These are phyloP conservation scores for Poicephalus gulielmi DNA, from an alignment of 2,113 vertebrate genomes.

Conservation along the genomic window DNA sequence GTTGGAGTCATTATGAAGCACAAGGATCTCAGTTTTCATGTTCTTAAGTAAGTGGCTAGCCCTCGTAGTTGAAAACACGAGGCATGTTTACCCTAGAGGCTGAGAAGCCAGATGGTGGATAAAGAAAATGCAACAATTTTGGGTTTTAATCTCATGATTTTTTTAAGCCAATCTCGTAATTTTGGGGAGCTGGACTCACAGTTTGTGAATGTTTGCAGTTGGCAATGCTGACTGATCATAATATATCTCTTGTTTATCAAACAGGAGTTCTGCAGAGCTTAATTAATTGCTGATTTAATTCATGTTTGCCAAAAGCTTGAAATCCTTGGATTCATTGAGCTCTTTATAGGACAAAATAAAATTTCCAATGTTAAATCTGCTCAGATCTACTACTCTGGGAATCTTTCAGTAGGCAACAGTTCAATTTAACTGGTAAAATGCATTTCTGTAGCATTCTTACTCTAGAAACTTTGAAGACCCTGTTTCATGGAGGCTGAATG, in stretches of 20 bases:
- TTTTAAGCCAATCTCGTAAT: conserved; percentile 64
- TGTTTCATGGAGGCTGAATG: not conserved
- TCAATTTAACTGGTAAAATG: not conserved
- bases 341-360: conserved; percentile 38
- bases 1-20: not conserved
- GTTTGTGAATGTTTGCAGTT: conserved; percentile 18
- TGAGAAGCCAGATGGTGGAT: conserved; percentile 64
- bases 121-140: conserved; percentile 64
- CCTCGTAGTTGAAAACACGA: conserved; percentile 38
- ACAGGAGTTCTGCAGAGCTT: not conserved
- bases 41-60: conserved; percentile 47
- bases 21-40: conserved; percentile 39
- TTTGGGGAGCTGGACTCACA: conserved; percentile 47
- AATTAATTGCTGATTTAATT: conserved; percentile 57
- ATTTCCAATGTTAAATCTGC: conserved; percentile 21
- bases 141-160: conserved; percentile 58
- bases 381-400: conserved; percentile 11
- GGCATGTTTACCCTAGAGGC: conserved; percentile 52
- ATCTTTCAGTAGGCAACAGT: not conserved
- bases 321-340: conserved; percentile 36
- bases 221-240: conserved; percentile 40
- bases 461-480: not conserved
- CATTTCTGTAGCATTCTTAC: not conserved
- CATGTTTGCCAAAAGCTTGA: conserved; percentile 48
- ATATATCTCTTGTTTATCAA: conserved; percentile 39